Conservation (phyloP, 2,888 invertebrate genomes). For the Dilophus febrilis region DNA sequence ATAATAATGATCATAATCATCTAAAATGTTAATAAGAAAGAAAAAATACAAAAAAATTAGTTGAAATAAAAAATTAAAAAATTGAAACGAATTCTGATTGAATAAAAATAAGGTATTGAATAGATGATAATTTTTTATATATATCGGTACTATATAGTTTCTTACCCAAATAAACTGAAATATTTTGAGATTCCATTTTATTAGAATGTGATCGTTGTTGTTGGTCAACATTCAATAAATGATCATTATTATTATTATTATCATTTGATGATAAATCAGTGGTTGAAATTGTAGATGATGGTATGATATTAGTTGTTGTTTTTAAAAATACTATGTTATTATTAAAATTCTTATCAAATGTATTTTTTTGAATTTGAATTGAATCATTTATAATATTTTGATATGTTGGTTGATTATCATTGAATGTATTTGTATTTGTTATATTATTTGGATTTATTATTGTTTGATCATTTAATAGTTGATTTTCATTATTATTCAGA, state of each 20-base stretch:
- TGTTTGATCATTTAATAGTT: too few relatives aligned
- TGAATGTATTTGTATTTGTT: background rate
- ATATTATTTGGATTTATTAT: background rate
- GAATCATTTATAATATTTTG: too few relatives aligned
- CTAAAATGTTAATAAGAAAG: slow-evolving; percentile 28
- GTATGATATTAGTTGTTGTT: too few relatives aligned
- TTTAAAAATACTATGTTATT: too few relatives aligned
- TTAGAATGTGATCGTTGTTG: too few relatives aligned
- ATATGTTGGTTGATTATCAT: slow-evolving; percentile 3
- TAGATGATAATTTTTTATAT: slow-evolving; percentile 15
- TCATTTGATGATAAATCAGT: background rate
- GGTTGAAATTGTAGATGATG: background rate
- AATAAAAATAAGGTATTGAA: background rate
- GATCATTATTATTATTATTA: background rate
- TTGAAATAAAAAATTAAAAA: background rate
- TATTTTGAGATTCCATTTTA: slow-evolving; percentile 8
- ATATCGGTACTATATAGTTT: background rate
- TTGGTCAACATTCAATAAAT: too few relatives aligned
- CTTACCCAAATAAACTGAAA: slow-evolving; percentile 13
- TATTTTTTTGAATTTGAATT: too few relatives aligned
- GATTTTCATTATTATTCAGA: too few relatives aligned
- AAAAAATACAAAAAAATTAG: slow-evolving; percentile 6
- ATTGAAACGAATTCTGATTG: too few relatives aligned
- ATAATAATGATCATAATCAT: slow-evolving; percentile 53
- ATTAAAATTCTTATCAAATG: too few relatives aligned